Base-by-base conservation (phyloP, 2,797 vertebrate species). In the Smutsia gigantea region DNA sequence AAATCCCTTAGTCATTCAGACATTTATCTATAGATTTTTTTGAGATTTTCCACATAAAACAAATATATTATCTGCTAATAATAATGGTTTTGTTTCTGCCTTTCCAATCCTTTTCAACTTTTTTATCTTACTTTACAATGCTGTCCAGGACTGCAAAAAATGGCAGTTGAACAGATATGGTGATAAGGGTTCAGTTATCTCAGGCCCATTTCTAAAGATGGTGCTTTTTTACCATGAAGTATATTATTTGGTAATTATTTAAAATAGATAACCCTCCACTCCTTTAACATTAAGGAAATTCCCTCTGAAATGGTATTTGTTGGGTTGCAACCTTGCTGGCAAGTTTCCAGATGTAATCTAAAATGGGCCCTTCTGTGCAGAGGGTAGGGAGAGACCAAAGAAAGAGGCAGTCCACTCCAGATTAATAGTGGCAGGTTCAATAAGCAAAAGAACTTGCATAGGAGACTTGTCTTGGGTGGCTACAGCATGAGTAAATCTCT, bases 41-140 rank as follows among this genome's bases (percentile, higher is more conserved):
- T 64, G 55, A 34, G 13, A 31, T 64, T 87, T 79, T 91, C 68
- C 39, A 19, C 27, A 87, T 72, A 71, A 90, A 78, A 61, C 23
- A 79, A 79, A 81, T 42, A 71, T 23, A 37, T 71, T 64, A 72
- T 68, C 21, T 94, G 25, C 53, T 72, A 64, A 79, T 72, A 64
- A 31, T 72, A 90, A 64, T 74, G 14, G 19, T 49, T 87, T 90
- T 86, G 23, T 66, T 81, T 81, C 57, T 87, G 0, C 57, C 49
- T 86, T 95, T 91, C 34, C 10, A 72, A 23, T 79, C 21, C 15
- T 81, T 94, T 79, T 94, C 18, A 86, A 66, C 37, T 63, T n/a
- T 31, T 53, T 34, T 27, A 51, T 57, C 34, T 90, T 63, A 5
- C 53, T 90, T 78, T 90, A 63, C 10, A 78, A 4, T 78, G 63